phyloP scores from a whole-genome alignment of 2,113 vertebrate species.

The Pleuronectes platessa region DNA sequence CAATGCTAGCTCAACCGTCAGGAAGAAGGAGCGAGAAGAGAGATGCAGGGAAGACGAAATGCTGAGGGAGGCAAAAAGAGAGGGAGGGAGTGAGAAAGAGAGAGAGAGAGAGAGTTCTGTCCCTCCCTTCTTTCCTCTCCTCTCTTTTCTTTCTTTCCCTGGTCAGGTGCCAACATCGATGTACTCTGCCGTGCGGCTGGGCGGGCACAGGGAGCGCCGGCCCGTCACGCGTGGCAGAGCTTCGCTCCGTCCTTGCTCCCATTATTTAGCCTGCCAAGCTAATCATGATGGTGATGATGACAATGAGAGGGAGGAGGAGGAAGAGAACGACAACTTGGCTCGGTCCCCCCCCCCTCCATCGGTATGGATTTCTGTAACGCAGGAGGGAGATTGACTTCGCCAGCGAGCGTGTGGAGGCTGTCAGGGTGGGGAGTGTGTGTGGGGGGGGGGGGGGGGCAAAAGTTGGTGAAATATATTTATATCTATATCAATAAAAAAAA shows the following conservation, averaged over 20 bases:
- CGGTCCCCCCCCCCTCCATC: neutral
- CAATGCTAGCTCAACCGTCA: conserved; percentile 46
- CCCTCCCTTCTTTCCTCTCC: conserved; percentile 1
- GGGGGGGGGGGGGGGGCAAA: neutral
- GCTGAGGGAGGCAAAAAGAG: conserved; percentile 66
- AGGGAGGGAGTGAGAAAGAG: conserved; percentile 22
- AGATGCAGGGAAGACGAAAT: conserved; percentile 30
- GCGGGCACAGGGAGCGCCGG: conserved; percentile 50
- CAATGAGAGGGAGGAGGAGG: conserved; percentile 22
- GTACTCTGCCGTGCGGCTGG: conserved; percentile 59
- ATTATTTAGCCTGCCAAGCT: conserved; percentile 55
- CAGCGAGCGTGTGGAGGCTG: neutral
- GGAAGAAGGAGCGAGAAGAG: conserved; percentile 24
- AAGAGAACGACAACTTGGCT: conserved; percentile 30
- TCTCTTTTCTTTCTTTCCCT: conserved; percentile 37
- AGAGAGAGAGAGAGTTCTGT: conserved; percentile 33
- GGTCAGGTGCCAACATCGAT: conserved; percentile 68
- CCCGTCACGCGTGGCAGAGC: conserved; percentile 58
- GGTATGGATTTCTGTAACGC: conserved; percentile 10
- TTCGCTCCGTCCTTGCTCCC: conserved; percentile 67
- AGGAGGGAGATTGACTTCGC: neutral
- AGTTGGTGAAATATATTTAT: too few species aligned
- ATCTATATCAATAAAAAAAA: too few species aligned
- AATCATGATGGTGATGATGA: conserved; percentile 63
- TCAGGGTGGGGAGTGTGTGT: too few species aligned